phyloP scores from a whole-genome alignment of 1,140 invertebrate genomes.

The Pseudoatta argentina region DNA sequence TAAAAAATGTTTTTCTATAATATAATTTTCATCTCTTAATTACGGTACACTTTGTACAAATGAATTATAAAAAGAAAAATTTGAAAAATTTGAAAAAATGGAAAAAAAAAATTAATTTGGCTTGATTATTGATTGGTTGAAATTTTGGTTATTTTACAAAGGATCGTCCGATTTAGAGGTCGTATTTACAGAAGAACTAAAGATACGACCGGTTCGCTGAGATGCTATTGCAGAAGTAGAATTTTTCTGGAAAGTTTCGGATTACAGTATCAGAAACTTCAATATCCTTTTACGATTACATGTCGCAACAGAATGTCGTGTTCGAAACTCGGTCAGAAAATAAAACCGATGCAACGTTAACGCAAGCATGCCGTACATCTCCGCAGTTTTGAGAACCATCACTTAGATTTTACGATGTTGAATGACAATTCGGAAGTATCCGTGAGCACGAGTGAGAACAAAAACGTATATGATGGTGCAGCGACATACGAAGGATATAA shows the following conservation, averaged over 20 bases:
- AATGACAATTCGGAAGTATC: constrained; percentile 9
- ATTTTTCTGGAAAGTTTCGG: constrained; percentile 55
- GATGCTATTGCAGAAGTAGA: constrained; percentile 22
- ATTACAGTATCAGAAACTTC: constrained; percentile 60
- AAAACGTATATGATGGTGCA: not conserved
- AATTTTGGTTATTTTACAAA: not conserved
- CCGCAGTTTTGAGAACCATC: not conserved
- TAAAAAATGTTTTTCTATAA: not conserved
- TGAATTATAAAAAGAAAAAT: too few species aligned
- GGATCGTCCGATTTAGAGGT: not conserved
- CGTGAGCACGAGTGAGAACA: not conserved
- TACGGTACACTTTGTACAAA: too few species aligned
- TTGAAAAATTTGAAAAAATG: not conserved
- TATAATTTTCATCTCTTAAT: too few species aligned
- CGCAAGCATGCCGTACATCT: constrained; percentile 25
- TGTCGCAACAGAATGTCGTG: constrained; percentile 56
- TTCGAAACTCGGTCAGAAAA: constrained; percentile 56
- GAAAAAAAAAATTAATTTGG: not conserved
- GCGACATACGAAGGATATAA: not conserved
- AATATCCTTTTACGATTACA: constrained; percentile 62
- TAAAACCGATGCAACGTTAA: constrained; percentile 52
- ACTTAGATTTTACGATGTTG: constrained; percentile 35
- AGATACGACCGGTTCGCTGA: not conserved
- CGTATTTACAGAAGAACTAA: constrained; percentile 41
- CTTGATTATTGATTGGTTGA: not conserved